These are phyloP conservation scores for Oreochromis niloticus DNA, from an alignment of 2,113 vertebrate genomes.

Conservation along the genomic window DNA sequence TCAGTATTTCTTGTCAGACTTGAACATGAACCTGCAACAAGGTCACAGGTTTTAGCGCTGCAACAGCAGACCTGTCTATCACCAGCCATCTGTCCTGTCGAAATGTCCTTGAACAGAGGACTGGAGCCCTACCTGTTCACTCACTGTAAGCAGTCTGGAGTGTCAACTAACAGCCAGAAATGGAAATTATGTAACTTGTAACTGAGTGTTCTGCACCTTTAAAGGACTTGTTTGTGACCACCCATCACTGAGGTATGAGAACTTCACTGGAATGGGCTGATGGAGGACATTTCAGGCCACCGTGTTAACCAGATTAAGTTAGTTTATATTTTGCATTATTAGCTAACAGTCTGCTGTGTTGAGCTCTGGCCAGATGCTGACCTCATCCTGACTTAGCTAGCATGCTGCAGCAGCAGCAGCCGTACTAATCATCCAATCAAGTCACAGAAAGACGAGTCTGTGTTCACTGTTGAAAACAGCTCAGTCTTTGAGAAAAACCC, in stretches of 20 bases:
- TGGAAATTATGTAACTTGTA: not conserved
- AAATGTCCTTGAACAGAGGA: slow-evolving; percentile 51
- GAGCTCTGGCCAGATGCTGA: slow-evolving; percentile 44
- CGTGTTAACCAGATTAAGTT: slow-evolving; percentile 36
- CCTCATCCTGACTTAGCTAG: slow-evolving; percentile 44
- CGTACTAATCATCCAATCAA: slow-evolving; percentile 47
- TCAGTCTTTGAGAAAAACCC: slow-evolving; percentile 39
- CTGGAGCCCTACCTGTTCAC: slow-evolving; percentile 35
- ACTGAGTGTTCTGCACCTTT: not conserved
- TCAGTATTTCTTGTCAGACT: slow-evolving; percentile 5
- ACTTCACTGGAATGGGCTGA: not conserved
- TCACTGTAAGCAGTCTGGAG: slow-evolving; percentile 5
- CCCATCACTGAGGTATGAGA: not conserved
- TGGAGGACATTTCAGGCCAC: not conserved
- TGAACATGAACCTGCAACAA: slow-evolving; percentile 30
- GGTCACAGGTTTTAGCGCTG: slow-evolving; percentile 40
- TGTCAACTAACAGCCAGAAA: slow-evolving; percentile 1
- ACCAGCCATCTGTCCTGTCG: slow-evolving; percentile 56
- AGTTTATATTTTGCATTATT: slow-evolving; percentile 26
- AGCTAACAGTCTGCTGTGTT: slow-evolving; percentile 20
- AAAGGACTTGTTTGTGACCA: not conserved
- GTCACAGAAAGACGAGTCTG: slow-evolving; percentile 42
- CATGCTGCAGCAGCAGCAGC: not conserved
- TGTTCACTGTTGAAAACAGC: slow-evolving; percentile 32
- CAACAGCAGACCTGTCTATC: slow-evolving; percentile 54